Base-by-base conservation (phyloP, 2,797 vertebrate genomes). In the Apogon talboti region DNA sequence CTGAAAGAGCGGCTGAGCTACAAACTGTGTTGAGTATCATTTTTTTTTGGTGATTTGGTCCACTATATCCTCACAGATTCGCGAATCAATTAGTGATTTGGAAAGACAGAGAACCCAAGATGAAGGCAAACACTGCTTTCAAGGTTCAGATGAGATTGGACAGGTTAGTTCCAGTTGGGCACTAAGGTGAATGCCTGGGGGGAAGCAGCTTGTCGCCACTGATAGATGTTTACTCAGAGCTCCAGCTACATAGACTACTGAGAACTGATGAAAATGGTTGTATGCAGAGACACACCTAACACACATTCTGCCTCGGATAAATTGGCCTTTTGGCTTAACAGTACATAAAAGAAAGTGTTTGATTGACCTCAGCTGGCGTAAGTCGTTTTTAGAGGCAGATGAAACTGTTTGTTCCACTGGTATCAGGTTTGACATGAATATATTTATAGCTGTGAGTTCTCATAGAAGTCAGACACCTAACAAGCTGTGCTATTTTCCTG, bases 181-280 rank as follows among this genome's bases (percentile, higher is more conserved):
- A 48, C 37, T 45, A 52, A 74, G 82, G 79, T 54, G 71, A 83
- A 59, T 70, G 47, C 79, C 67, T 59, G 45, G 41, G n/a, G 66
- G 82, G 74, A 81, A 75, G 76, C 70, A 48, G 63, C 72, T 73
- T 87, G 82, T 86, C 75, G 62, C 72, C 74, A 64, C 75, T 87
- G 80, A 90, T 87, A 82, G 83, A 87, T 86, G 82, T 87, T 87
- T 88, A 76, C 82, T 78, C 79, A 74, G 86, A 73, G 66, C 44
- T 59, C 24, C 54, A 63, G 52, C 63, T 61, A 44, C 60, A 66
- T 74, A 46, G 61, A 76, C 66, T 76, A 55, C 57, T 57, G 57
- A 72, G 72, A 48, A 69, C 74, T 87, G 83, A 83, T 66, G 73
- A 79, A 83, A 70, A 55, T 10, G 44, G 33, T 44, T 18, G 40